Evolutionary conservation across 2,888 invertebrate genomes (phyloP).

Genomic region (Flexamia atlantica): DNA sequence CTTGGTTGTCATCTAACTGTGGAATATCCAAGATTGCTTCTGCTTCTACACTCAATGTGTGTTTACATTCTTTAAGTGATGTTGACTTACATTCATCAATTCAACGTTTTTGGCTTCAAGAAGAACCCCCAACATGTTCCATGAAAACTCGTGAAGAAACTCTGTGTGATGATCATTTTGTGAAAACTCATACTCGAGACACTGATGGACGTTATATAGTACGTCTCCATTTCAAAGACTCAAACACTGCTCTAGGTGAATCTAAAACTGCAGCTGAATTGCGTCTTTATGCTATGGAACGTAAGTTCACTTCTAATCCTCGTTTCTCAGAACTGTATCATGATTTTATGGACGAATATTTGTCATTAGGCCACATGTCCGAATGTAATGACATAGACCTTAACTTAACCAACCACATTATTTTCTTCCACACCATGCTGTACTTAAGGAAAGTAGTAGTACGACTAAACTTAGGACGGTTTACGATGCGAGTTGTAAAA

Average conservation of each 20-base stretch:
- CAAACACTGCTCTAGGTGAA: neutral
- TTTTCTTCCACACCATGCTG: conserved; percentile 15
- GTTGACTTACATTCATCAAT: neutral
- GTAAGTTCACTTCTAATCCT: neutral
- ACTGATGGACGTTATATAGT: conserved; percentile 9
- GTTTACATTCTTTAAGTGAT: neutral
- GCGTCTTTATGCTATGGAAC: neutral
- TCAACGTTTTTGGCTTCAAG: neutral
- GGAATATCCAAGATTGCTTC: neutral
- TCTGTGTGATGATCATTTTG: conserved; percentile 19
- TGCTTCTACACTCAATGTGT: neutral
- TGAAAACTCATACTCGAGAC: neutral
- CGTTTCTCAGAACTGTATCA: neutral
- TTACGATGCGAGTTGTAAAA: neutral
- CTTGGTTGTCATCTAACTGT: neutral
- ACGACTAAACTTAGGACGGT: neutral
- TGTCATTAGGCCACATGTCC: neutral
- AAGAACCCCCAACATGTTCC: neutral
- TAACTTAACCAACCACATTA: conserved; percentile 1
- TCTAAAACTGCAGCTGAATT: neutral
- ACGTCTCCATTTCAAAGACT: neutral
- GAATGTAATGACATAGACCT: neutral
- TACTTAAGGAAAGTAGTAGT: conserved; percentile 6
- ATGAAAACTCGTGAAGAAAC: neutral
- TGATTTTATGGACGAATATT: conserved; percentile 7